Evolutionary conservation across 2,888 invertebrate genomes (phyloP), one percentile per base, ranked within the genome.

Genomic region (Torymus auratus): DNA sequence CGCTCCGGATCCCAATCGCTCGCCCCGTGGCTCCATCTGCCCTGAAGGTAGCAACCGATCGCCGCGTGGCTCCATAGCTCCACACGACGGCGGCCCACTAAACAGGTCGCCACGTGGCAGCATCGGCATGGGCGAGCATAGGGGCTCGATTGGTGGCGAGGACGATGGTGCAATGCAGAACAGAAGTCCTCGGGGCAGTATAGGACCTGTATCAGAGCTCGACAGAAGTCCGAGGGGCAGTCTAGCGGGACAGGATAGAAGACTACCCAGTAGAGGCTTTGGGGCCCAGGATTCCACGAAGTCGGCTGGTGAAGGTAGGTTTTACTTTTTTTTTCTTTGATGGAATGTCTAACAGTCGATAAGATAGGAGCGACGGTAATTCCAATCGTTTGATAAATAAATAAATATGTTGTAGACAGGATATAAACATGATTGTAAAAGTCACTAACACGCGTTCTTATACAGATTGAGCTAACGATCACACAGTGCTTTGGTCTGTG

Each of bases 221-320:
- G 88, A 88, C 79, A 88, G 90, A 20, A 91, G 90, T 80, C 91
- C 91, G 0, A 86, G 92, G 23, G 76, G 92, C 84, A 91, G 92
- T 86, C 87, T 91, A 50, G 85, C 88, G 3, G 88, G 89, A 2
- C 92, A 92, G 64, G 90, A 92, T 60, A 93, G 92, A 81, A 91
- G 94, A 61, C 93, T 93, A 86, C 94, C 94, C 0, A 92, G 94
- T 71, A 93, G 94, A 0, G 94, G 94, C 0, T 56, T n/a, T 28
- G 13, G 17, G 78, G 20, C 85, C 0, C 90, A 89, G 71, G 89
- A 90, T 64, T 86, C 86, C 23, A 86, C 90, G 28, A 86, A 90
- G 80, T 86, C 88, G 17, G 88, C 87, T 41, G 90, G 90, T 86
- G 90, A 90, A 84, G 88, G 90, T 90, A 80, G 85, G 83, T 68